These are phyloP conservation scores for Anguilla pacifica DNA, from an alignment of 2,797 vertebrate species.

Conservation along the genomic window DNA sequence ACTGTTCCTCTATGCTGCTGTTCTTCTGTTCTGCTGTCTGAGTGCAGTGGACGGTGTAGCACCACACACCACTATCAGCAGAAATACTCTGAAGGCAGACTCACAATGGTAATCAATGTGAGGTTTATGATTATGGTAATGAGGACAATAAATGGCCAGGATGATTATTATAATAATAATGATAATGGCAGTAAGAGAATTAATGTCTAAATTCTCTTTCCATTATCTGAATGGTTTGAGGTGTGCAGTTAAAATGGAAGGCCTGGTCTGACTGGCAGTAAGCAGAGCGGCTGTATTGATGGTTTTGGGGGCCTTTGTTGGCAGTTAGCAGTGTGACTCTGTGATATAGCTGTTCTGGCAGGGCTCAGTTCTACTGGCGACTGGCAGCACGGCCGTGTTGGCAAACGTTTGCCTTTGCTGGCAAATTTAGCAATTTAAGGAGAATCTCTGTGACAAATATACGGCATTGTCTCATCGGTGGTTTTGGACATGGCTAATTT, in stretches of 20 bases:
- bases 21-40: no score
- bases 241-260: slow-evolving; percentile 45
- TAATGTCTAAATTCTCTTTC: slow-evolving; percentile 70
- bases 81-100: slow-evolving; percentile 66
- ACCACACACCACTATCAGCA: slow-evolving; percentile 51
- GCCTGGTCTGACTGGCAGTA: background rate
- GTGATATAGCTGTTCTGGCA: background rate
- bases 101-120: slow-evolving; percentile 68
- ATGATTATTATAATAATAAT: slow-evolving; percentile 71
- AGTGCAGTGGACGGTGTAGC: no score
- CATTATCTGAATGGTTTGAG: slow-evolving; percentile 66
- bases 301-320: background rate
- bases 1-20: no score
- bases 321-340: background rate
- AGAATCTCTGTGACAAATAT: background rate
- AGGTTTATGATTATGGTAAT: slow-evolving; percentile 78
- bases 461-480: background rate
- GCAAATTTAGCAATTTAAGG: background rate
- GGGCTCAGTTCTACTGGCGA: background rate
- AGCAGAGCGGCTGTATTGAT: background rate
- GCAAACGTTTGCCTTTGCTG: background rate
- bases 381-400: background rate
- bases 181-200: slow-evolving; percentile 68
- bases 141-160: slow-evolving; percentile 73
- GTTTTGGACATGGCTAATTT: background rate